Percentiles rank a stretch among this genome's conserved stretches.
Conservation (phyloP, 2,113 vertebrate genomes). For the Polyodon spathula region DNA sequence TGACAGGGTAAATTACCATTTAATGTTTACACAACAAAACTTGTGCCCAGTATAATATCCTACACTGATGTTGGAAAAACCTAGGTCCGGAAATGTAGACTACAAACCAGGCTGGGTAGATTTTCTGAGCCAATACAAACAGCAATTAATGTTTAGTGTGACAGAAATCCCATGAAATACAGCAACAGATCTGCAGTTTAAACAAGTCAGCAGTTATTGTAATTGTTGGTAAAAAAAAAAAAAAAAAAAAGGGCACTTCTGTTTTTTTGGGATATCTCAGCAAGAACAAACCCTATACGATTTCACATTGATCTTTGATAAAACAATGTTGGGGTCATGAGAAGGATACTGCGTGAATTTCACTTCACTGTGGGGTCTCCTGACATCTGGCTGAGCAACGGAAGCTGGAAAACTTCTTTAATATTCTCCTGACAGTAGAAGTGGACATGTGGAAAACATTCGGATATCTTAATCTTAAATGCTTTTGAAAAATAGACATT, state of each 20-base stretch:
- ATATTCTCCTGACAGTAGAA: constrained; percentile 80
- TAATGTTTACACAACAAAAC: constrained; percentile 74
- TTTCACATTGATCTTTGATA: constrained; percentile 58
- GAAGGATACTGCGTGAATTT: constrained; percentile 75
- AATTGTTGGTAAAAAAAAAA: constrained; percentile 57
- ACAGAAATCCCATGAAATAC: constrained; percentile 72
- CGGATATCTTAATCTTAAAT: constrained; percentile 73
- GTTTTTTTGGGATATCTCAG: constrained; percentile 15
- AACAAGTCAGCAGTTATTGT: constrained; percentile 72
- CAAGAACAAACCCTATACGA: constrained; percentile 50
- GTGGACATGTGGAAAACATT: constrained; percentile 91
- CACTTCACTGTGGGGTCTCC: constrained; percentile 65
- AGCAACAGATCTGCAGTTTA: constrained; percentile 61
- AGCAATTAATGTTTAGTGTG: constrained; percentile 72
- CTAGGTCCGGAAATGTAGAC: constrained; percentile 69
- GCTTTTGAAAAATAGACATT: constrained; percentile 62
- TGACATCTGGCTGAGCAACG: constrained; percentile 80
- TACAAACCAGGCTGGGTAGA: constrained; percentile 65
- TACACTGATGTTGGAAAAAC: constrained; percentile 66
- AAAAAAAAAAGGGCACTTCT: not conserved
- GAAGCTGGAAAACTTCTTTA: constrained; percentile 87
- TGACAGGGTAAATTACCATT: constrained; percentile 63
- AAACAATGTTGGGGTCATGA: constrained; percentile 59
- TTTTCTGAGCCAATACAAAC: constrained; percentile 76
- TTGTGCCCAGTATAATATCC: constrained; percentile 71